A percentile compares a stretch with the other conserved stretches of the same genome.
Conservation (phyloP, 2,888 invertebrate genomes). For the Amblyteles armatorius region DNA sequence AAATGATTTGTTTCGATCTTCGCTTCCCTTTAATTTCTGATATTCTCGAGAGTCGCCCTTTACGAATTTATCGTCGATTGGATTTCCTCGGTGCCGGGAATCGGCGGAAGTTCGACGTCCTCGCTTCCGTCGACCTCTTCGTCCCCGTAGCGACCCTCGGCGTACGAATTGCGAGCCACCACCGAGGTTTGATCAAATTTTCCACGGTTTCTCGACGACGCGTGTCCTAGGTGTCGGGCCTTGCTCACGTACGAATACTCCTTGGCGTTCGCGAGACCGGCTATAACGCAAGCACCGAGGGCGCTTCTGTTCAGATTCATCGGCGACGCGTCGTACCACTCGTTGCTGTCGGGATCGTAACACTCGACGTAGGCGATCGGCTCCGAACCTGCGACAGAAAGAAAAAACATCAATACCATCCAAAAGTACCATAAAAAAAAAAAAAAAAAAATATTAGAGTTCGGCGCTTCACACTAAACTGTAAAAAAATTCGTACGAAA, state of each 20-base stretch:
- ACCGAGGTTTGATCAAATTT: slow-evolving; percentile 70
- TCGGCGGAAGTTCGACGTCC: slow-evolving; percentile 27
- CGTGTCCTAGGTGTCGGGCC: slow-evolving; percentile 75
- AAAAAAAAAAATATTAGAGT: background rate
- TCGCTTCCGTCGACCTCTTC: slow-evolving; percentile 70
- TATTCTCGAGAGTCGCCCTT: background rate
- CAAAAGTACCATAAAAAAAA: slow-evolving; percentile 1
- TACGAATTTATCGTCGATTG: slow-evolving; percentile 12
- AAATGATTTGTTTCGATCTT: background rate
- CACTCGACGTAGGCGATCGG: slow-evolving; percentile 92
- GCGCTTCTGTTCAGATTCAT: slow-evolving; percentile 94
- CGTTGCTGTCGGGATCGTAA: slow-evolving; percentile 89
- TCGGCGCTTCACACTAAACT: too few relatives aligned
- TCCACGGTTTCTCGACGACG: slow-evolving; percentile 68
- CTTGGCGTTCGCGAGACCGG: slow-evolving; percentile 89
- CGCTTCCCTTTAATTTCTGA: background rate
- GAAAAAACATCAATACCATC: background rate
- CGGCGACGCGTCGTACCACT: slow-evolving; percentile 90
- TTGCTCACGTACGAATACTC: slow-evolving; percentile 87
- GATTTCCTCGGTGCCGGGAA: slow-evolving; percentile 42
- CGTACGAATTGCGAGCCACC: slow-evolving; percentile 5
- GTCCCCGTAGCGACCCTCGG: slow-evolving; percentile 64
- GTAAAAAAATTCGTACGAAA: too few relatives aligned
- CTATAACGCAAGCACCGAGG: slow-evolving; percentile 91
- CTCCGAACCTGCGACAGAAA: slow-evolving; percentile 86